Evolutionary conservation across 1,140 invertebrate species (phyloP), one percentile per base, ranked within the genome.

Genomic region (Caenorhabditis remanei): DNA sequence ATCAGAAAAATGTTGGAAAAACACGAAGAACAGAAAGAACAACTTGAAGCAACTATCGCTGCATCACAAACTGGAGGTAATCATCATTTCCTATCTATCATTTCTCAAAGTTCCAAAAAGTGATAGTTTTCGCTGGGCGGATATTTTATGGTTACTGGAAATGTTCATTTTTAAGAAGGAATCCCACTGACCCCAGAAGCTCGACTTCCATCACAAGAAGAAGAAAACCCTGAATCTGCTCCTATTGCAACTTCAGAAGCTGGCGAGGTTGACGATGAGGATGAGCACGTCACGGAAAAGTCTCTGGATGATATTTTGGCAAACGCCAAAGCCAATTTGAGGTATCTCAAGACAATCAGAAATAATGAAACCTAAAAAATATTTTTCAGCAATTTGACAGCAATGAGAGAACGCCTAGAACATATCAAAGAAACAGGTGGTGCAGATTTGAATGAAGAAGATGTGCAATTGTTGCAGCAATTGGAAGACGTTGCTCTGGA

Each of bases 321-420:
- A 24, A 79, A 79, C 13, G 71, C 71, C 4, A 79, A 24, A 50
- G 71, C 71, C 14, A 79, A 79, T 24, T 41, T 58, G 6, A 53
- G 24, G 41, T 67, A 50, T 50, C 21, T 53, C 50, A 4, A 32
- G 32, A 32, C 32, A 32, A 32, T 32, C 16, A 19, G 19, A 58
- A 19, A 19, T 58, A 58, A 2, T n/a, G n/a, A 14, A 14, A 7
- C n/a, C 11, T 58, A 58, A 7, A 5, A 9, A 58, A 58, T n/a
- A 4, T 58, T 24, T 85, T 85, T 63, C 56, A 85, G 85, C 14
- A 85, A 85, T 46, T 53, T 85, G 67, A 85, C 85, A n/a, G 85
- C 85, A 11, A 85, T 85, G 85, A 19, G 85, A 43, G 85, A 85
- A 67, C 65, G 65, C 11, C 85, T 85, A 0, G 85, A 85, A 41